Base-by-base conservation (phyloP, 2,888 invertebrate species). In the Latrodectus elegans region DNA sequence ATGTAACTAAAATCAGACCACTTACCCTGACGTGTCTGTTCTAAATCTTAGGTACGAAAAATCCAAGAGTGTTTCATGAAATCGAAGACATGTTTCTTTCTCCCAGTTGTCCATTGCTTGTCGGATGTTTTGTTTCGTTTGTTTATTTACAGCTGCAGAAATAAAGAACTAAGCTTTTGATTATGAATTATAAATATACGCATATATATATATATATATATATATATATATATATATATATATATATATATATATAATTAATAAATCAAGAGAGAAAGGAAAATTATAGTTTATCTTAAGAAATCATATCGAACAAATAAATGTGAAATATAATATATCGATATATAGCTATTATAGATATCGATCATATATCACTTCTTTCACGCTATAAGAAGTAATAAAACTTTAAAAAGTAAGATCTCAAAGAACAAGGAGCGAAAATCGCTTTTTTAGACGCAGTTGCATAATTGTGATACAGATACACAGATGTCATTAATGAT, bases 41-140 rank as follows among this genome's bases (percentile, higher is more conserved):
- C 88, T 26, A 55, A 89, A 89, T 65, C 85, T 65, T 12, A 89
- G 10, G 65, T 85, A 89, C 4, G 73, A 74, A 60, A 89, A 68
- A 8, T 89, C 85, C 4, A 85, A 38, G 0, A 74, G n/a, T 4
- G 84, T 81, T 73, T 85, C 79, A 17, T 75, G 85, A 70, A 90
- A 90, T 17, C 75, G 52, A 8, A 90, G 64, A 64, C 90, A 90
- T 1, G 89, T 90, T 49, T 81, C 60, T 11, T 86, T 79, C 68
- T 85, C 83, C 90, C 90, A 90, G 49, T 89, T 75, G 6, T 78
- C 71, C 79, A 90, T 88, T 1, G 90, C 89, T 73, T 79, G 60
- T 64, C 78, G 14, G 38, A 90, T 88, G 14, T 72, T 73, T 11
- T 55, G 22, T 15, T 68, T 84, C 11, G 84, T 84, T 17, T 88